Base-by-base conservation (phyloP, 2,888 invertebrate genomes). In the Lysandra bellargus region DNA sequence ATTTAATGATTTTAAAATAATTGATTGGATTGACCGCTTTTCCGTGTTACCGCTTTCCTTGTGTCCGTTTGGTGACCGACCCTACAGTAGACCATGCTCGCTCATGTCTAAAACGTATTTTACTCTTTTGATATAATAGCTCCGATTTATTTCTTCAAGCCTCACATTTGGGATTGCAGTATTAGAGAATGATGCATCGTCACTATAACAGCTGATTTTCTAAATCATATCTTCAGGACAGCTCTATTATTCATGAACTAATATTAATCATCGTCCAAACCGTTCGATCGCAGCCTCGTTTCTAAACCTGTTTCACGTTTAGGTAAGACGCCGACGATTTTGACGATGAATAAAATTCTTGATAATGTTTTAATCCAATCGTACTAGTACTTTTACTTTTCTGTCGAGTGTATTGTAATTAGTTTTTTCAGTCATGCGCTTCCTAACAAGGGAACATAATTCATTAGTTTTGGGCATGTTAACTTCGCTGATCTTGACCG, bases 31-130 rank as follows among this genome's bases (percentile, higher is more conserved):
- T 95, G 95, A 95, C 91, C 95, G 95, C 95, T 95, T 94, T 92
- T 92, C 95, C 95, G 94, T 95, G 95, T 95, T 95, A 95, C 92
- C 92, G 95, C 95, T 95, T 95, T 95, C 93, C 95, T 95, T 95
- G 95, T 95, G 95, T 95, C 94, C 93, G 94, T 93, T 95, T 95
- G 94, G 91, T 94, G 94, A 94, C 93, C 93, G 91, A 91, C 92
- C 94, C 93, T 91, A 87, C 87, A 93, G 94, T 95, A 95, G 95
- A 90, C 94, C 93, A 93, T 94, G 95, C 94, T 94, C 94, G 93
- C 91, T 93, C 94, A 92, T 93, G 87, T 90, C 90, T 89, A 91
- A 85, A 88, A 90, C 89, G 87, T 92, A 91, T 91, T 93, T 90
- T 92, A 90, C 90, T 92, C 89, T 92, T 92, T 92, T 92, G 86